phyloP scores from a whole-genome alignment of 2,797 vertebrate genomes.

The Pantherophis alleghaniensis region DNA sequence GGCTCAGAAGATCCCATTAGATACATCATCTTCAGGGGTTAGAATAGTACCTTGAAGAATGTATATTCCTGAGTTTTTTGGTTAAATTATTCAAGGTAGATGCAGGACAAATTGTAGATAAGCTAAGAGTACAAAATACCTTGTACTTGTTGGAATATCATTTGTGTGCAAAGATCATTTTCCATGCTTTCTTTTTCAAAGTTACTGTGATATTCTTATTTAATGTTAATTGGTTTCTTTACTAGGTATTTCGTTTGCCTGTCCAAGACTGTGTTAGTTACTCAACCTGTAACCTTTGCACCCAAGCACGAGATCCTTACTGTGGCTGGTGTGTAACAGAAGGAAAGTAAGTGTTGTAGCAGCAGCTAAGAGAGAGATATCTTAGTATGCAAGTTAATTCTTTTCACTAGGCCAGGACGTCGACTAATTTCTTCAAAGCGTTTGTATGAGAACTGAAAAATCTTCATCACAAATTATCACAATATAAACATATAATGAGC shows the following conservation, averaged over 20 bases:
- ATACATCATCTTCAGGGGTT: neutral
- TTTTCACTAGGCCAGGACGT: neutral
- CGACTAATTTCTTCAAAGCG: slow-evolving; percentile 15
- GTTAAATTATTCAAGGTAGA: neutral
- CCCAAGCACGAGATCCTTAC: slow-evolving; percentile 85
- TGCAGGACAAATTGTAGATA: neutral
- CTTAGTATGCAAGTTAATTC: slow-evolving; percentile 8
- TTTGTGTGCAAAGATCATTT: neutral
- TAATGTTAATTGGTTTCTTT: neutral
- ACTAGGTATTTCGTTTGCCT: slow-evolving; percentile 85
- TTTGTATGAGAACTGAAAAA: slow-evolving; percentile 18
- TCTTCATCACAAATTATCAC: slow-evolving; percentile 27
- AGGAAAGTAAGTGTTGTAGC: slow-evolving; percentile 80
- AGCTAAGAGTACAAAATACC: neutral
- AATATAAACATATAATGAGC: slow-evolving; percentile 31
- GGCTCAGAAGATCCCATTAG: neutral
- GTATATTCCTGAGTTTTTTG: neutral
- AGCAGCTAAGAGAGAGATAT: neutral
- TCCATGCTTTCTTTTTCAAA: neutral
- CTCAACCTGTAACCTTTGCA: slow-evolving; percentile 82
- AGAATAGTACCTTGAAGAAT: neutral
- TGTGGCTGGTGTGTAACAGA: slow-evolving; percentile 96
- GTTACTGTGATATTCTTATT: neutral
- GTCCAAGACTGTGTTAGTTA: slow-evolving; percentile 86
- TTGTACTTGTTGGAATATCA: neutral